phyloP scores from a whole-genome alignment of 2,113 vertebrate genomes.

The Osmerus mordax region DNA sequence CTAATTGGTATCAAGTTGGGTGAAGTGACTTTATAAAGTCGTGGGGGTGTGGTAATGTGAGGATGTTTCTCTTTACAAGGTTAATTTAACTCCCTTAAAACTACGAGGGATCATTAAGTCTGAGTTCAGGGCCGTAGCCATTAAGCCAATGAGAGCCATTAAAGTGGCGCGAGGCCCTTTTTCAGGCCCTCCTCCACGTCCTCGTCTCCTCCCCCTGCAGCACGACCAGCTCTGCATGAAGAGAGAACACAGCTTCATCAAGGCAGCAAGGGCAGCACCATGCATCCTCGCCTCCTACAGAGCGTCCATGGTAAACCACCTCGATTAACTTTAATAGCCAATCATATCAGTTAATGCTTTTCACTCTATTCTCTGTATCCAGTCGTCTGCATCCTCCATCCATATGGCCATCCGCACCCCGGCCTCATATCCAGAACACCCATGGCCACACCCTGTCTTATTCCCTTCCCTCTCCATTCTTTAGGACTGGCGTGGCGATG shows the following conservation, averaged over 20 bases:
- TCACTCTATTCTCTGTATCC: slow-evolving; percentile 49
- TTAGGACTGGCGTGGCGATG: slow-evolving; percentile 62
- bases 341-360: slow-evolving; percentile 68
- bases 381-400: slow-evolving; percentile 41
- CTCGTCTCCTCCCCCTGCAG: slow-evolving; percentile 34
- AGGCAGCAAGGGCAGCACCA: slow-evolving; percentile 45
- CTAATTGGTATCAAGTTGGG: slow-evolving; percentile 60
- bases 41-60: slow-evolving; percentile 52
- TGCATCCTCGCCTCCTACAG: slow-evolving; percentile 53
- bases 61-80: slow-evolving; percentile 68
- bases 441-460: slow-evolving; percentile 26
- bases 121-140: slow-evolving; percentile 63
- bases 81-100: slow-evolving; percentile 67
- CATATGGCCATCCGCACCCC: slow-evolving; percentile 36
- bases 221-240: slow-evolving; percentile 54
- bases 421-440: slow-evolving; percentile 14
- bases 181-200: slow-evolving; percentile 38
- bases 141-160: slow-evolving; percentile 67
- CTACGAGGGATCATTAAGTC: slow-evolving; percentile 66
- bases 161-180: slow-evolving; percentile 43
- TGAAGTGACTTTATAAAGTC: slow-evolving; percentile 53
- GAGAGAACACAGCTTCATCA: slow-evolving; percentile 50
- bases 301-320: slow-evolving; percentile 56
- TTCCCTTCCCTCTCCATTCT: slow-evolving; percentile 43
- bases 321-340: slow-evolving; percentile 75